phyloP scores from a whole-genome alignment of 2,797 vertebrate species.

The Pseudotriccus pelzelni region DNA sequence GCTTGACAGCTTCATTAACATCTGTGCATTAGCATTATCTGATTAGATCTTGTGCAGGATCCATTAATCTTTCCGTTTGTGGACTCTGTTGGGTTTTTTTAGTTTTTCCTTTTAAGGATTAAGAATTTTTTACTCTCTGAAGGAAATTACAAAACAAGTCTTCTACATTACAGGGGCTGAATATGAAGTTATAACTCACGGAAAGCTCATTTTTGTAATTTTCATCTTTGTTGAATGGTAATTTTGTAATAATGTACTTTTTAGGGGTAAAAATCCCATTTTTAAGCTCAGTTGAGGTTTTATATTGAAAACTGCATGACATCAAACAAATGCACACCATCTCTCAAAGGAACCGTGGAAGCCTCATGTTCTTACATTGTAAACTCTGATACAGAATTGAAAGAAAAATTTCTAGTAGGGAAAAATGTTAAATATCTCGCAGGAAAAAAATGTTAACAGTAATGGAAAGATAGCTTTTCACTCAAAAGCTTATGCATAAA shows the following conservation, averaged over 20 bases:
- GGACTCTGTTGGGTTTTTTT: background rate
- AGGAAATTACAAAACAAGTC: constrained; percentile 6
- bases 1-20: background rate
- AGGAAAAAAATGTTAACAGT: background rate
- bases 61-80: background rate
- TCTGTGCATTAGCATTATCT: background rate
- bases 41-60: background rate
- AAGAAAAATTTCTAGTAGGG: constrained; percentile 8
- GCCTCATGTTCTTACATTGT: background rate
- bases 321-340: constrained; percentile 15
- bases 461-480: background rate
- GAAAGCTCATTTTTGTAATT: constrained; percentile 31
- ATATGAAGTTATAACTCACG: background rate
- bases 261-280: constrained; percentile 27
- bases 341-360: constrained; percentile 42
- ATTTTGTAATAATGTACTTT: constrained; percentile 35
- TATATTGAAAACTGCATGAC: constrained; percentile 36
- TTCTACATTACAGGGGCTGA: background rate
- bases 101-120: background rate
- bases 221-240: constrained; percentile 15
- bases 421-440: background rate
- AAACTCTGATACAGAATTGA: constrained; percentile 15
- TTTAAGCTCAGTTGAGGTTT: constrained; percentile 43
- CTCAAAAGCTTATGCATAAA: background rate
- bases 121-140: background rate